Conservation (phyloP, 2,888 invertebrate genomes). For the Pristionchus arcanus region DNA sequence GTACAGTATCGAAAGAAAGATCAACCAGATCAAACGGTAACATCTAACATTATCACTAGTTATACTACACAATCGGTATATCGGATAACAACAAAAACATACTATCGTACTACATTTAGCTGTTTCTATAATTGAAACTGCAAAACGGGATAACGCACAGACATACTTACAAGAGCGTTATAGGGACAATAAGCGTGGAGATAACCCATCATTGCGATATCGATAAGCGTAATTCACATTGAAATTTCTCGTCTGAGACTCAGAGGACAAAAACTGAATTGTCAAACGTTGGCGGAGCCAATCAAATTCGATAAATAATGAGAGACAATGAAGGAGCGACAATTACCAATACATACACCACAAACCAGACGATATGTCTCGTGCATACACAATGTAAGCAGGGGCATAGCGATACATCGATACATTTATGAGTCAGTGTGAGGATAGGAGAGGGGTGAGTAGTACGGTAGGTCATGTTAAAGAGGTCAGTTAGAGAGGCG, state of each 20-base stretch:
- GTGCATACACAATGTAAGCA: constrained; percentile 29
- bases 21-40: constrained; percentile 33
- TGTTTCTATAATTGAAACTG: constrained; percentile 40
- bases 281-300: neutral
- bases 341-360: constrained; percentile 49
- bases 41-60: constrained; percentile 19
- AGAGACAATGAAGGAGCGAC: constrained; percentile 11
- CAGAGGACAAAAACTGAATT: constrained; percentile 28
- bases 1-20: constrained; percentile 24
- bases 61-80: constrained; percentile 10
- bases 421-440: constrained; percentile 41
- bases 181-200: neutral
- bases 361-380: constrained; percentile 21
- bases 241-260: constrained; percentile 51
- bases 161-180: constrained; percentile 28
- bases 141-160: neutral
- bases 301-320: constrained; percentile 20
- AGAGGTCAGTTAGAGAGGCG: constrained; percentile 37
- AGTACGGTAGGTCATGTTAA: constrained; percentile 45
- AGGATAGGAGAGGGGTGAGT: constrained; percentile 10
- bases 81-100: constrained; percentile 28
- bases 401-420: constrained; percentile 8
- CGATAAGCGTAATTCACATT: constrained; percentile 46
- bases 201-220: constrained; percentile 36
- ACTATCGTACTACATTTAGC: constrained; percentile 34